These are phyloP conservation scores for Phrynosoma blainvillii DNA, from an alignment of 2,113 vertebrate species.

Conservation along the genomic window DNA sequence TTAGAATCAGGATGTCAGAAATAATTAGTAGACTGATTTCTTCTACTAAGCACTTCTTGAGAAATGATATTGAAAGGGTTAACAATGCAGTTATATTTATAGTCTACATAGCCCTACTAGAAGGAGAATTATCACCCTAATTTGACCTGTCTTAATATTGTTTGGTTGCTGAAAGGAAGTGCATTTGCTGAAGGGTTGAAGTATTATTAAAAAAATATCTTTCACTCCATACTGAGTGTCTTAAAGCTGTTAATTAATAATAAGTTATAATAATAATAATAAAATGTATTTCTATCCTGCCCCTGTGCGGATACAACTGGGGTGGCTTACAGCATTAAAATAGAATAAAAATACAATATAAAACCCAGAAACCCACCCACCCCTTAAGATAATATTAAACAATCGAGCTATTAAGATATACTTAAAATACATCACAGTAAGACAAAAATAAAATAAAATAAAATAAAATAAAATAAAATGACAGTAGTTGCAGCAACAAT, in stretches of 20 bases:
- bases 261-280: too few species aligned
- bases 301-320: too few species aligned
- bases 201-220: neutral
- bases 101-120: neutral
- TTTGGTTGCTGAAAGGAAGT: neutral
- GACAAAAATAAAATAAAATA: too few species aligned
- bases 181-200: neutral
- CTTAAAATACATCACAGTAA: too few species aligned
- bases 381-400: too few species aligned
- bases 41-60: neutral
- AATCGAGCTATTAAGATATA: too few species aligned
- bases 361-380: too few species aligned
- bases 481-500: too few species aligned
- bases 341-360: too few species aligned
- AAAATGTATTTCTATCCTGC: too few species aligned
- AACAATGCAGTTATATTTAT: slow-evolving; percentile 1
- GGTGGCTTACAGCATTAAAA: too few species aligned
- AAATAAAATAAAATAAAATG: too few species aligned
- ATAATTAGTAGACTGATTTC: neutral
- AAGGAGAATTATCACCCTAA: slow-evolving; percentile 2
- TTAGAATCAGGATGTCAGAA: neutral
- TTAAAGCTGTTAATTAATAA: neutral
- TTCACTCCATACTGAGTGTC: neutral
- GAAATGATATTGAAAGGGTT: slow-evolving; percentile 7
- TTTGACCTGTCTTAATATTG: slow-evolving; percentile 7